Base-by-base conservation (phyloP, 2,888 invertebrate genomes). In the Chloromyia formosa region DNA sequence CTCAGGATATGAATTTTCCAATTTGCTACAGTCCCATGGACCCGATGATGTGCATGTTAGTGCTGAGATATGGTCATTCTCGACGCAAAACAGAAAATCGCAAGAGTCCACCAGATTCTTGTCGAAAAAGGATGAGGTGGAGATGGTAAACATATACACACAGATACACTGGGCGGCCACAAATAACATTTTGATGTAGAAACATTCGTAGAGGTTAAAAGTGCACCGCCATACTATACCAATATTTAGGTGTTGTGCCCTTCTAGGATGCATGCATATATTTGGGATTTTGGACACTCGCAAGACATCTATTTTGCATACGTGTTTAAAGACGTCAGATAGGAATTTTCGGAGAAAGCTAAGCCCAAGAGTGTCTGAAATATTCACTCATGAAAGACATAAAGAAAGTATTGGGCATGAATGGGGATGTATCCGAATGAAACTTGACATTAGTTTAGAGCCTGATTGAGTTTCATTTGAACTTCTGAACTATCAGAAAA, bases 1-100 rank as follows among this genome's bases (percentile, higher is more conserved):
- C 74, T 74, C 74, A 74, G 74, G 74, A 74, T 74, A 74, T 74
- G 74, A 74, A 74, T 74, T 74, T 74, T 74, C 66, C 74, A 74
- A 74, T 74, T 74, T 74, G 74, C 74, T 74, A 42, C 40, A 74
- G 56, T 74, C 74, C 74, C 74, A 58, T 66, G 74, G 74, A 66
- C 66, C 74, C 68, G 40, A 74, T 74, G 74, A 74, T 66, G 60
- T 74, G 66, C 66, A 54, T 60, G 56, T 71, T 71, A 71, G 49
- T 58, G 9, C 56, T 56, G 56, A 71, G 71, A 58, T 71, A 58
- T 71, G 71, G 71, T 71, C 71, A 71, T 71, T 58, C 56, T 42
- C 58, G 42, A 20, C 27, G 27, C 27, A 35, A 35, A 35, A 35
- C 40, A 42, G 16, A 12, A 64, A 42, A 42, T 27, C 18, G 40